Base-by-base conservation (phyloP, 2,797 vertebrate species). In the Acrocephalus scirpaceus region DNA sequence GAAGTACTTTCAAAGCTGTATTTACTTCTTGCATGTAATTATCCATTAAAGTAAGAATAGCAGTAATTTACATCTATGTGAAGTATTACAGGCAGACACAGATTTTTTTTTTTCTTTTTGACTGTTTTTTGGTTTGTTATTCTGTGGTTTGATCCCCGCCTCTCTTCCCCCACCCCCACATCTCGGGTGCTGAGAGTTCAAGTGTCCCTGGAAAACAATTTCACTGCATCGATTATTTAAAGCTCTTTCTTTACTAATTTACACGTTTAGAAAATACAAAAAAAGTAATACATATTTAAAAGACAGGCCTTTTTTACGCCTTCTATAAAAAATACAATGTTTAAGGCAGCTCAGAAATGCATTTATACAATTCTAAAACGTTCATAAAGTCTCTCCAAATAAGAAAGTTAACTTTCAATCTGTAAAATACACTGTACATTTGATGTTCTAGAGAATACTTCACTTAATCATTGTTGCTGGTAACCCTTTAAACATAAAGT, bases 361-460 rank as follows among this genome's bases (percentile, higher is more conserved):
- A 93, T 98, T 99, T 98, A 98, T 98, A 99, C 98, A 99, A 98
- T 98, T 98, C 98, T 99, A 98, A 97, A 98, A 97, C 84, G 98
- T 98, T 98, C 98, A 99, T 99, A 99, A 98, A 99, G 98, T 98
- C 98, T 99, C 98, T 99, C 97, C 97, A 98, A 97, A 98, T 98
- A 98, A 98, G 97, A 98, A 98, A 98, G 98, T 98, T 98, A 99
- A 98, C 98, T 98, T 96, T 98, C 93, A 88, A 98, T 98, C 98
- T 99, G 98, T 99, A 98, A 98, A 98, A 98, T 98, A 98, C 98
- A 99, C 98, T 99, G 97, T 99, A 99, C 99, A 99, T 96, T 97
- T 96, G 95, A 97, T 96, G 90, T 96, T 98, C 96, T 96, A 96
- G 86, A 97, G 93, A 95, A 98, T 95, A 98, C 53, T 98, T 98